phyloP scores from a whole-genome alignment of 1,140 invertebrate species.

The Nasonia giraulti region DNA sequence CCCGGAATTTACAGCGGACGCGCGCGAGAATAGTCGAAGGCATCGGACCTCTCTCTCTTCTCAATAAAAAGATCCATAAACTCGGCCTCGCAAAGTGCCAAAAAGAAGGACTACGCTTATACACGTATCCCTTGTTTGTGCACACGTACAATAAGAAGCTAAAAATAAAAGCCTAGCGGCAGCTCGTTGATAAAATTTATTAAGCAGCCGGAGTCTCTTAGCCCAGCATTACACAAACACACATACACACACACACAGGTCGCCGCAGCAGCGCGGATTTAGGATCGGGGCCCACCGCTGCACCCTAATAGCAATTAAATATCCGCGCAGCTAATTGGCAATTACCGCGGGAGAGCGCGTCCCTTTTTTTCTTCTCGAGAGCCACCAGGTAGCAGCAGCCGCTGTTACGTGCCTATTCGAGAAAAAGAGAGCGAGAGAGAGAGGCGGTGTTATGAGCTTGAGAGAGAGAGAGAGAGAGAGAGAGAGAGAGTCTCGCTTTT shows the following conservation, averaged over 20 bases:
- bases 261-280: constrained; percentile 33
- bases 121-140: not conserved
- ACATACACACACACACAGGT: too few relatives aligned
- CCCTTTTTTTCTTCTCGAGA: constrained; percentile 20
- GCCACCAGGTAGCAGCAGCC: constrained; percentile 59
- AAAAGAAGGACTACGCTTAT: constrained; percentile 38
- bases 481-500: constrained; percentile 11
- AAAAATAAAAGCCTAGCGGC: constrained; percentile 41
- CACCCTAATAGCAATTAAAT: constrained; percentile 73
- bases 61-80: constrained; percentile 64
- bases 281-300: constrained; percentile 54
- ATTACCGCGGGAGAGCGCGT: constrained; percentile 63
- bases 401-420: not conserved
- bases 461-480: constrained; percentile 24
- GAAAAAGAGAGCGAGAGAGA: not conserved
- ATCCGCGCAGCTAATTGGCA: constrained; percentile 73
- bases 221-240: constrained; percentile 50
- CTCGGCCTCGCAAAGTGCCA: constrained; percentile 57
- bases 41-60: constrained; percentile 42
- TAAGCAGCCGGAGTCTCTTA: constrained; percentile 50
- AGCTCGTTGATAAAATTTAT: constrained; percentile 58
- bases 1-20: constrained; percentile 31
- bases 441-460: constrained; percentile 7
- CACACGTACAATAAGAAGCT: not conserved
- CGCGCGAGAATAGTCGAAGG: constrained; percentile 48